Percentiles rank a stretch among this genome's conserved stretches.
phyloP scores from a whole-genome alignment of 2,113 vertebrate genomes.

The Nyctereutes procyonoides region DNA sequence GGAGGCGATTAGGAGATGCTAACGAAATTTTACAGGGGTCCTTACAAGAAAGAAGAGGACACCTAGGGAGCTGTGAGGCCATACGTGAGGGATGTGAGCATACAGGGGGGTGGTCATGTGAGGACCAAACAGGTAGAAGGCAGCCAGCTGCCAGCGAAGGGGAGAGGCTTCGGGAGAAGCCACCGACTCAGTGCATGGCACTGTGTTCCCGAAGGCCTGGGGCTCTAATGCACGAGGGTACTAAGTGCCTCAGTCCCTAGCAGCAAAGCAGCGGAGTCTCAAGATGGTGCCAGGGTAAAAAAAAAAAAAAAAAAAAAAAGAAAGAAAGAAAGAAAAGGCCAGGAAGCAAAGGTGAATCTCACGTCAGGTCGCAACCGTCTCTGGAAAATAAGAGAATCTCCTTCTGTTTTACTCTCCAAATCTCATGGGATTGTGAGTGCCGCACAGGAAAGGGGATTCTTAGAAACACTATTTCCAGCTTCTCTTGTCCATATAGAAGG shows the following conservation, averaged over 20 bases:
- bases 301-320: too few species aligned
- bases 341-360: background rate
- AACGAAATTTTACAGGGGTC: background rate
- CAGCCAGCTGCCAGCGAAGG: background rate
- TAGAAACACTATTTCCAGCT: background rate
- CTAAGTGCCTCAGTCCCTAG: background rate
- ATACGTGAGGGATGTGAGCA: fast-evolving
- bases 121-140: background rate
- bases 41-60: background rate
- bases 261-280: background rate
- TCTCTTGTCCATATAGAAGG: background rate
- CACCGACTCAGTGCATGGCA: background rate
- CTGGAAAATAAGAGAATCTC: background rate
- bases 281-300: background rate
- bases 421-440: background rate
- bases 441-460: background rate
- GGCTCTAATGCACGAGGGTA: background rate
- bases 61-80: background rate
- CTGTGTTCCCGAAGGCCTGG: background rate
- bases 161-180: background rate
- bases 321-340: background rate
- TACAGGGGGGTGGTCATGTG: background rate
- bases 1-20: background rate
- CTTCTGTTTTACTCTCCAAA: background rate
- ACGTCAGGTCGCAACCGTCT: background rate